phyloP scores from a whole-genome alignment of 2,113 vertebrate species.

The Nothocercus nigrocapillus region DNA sequence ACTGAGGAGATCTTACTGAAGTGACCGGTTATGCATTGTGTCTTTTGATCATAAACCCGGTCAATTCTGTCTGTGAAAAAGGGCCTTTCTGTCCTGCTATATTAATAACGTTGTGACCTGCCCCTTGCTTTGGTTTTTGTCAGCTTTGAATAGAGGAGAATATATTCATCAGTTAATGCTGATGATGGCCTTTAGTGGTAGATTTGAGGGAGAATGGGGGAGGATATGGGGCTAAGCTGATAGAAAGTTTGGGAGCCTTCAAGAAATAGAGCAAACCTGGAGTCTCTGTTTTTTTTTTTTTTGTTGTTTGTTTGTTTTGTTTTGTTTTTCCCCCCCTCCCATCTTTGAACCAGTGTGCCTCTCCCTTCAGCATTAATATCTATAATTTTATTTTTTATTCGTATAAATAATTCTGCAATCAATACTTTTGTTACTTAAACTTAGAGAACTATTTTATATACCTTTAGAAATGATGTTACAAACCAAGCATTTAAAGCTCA shows the following conservation, averaged over 20 bases:
- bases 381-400: neutral
- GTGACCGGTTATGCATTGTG: neutral
- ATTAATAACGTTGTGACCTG: neutral
- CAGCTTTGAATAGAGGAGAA: neutral
- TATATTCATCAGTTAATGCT: neutral
- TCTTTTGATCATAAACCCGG: neutral
- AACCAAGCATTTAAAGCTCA: conserved; percentile 57
- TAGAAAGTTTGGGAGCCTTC: neutral
- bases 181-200: neutral
- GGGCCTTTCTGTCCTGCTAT: fast-evolving
- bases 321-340: no score
- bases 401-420: neutral
- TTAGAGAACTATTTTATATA: neutral
- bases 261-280: neutral
- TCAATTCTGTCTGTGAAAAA: neutral
- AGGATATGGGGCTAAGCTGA: neutral
- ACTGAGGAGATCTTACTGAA: neutral
- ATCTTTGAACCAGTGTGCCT: neutral
- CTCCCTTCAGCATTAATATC: neutral
- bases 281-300: neutral
- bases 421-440: neutral
- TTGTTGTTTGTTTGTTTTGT: no score
- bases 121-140: neutral
- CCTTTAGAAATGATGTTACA: conserved; percentile 53
- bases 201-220: neutral